Base-by-base conservation (phyloP, 2,888 invertebrate genomes). In the Cerceris ruficornis region DNA sequence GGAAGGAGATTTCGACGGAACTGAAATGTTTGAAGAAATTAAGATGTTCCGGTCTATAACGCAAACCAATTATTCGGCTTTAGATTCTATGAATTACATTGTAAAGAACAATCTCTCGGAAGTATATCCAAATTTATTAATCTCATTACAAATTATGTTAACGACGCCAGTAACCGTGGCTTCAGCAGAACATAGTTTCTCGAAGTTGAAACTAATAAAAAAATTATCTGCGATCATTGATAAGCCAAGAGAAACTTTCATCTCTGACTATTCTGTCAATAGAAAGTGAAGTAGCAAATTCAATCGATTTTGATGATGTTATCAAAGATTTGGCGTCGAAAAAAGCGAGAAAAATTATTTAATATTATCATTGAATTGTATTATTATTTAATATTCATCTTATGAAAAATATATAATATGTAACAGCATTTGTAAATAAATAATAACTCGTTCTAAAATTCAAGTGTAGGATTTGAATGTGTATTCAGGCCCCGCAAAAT, bases 311-410 rank as follows among this genome's bases (percentile, higher is more conserved):
- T 71, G 68, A 80, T 70, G 71, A 76, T 9, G 65, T 74, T 11
- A 80, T 75, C 43, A 75, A 71, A 69, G 69, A 80, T 77, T 80
- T 80, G 0, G 64, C 75, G 59, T 5, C 59, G 62, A 77, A 71
- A 73, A 71, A 66, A 61, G 69, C 69, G 65, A 77, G 74, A 77
- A 74, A 70, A 80, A 71, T 77, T 73, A 73, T 73, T 39, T 73
- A 69, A 80, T 73, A 73, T 70, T 70, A 65, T 69, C 65, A n/a
- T n/a, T n/a, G n/a, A n/a, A n/a, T n/a, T n/a, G n/a, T n/a, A n/a
- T n/a, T n/a, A 71, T 77, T 73, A 73, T 73, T 39, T 73, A 69
- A 80, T 73, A 73, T 70, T 70, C n/a, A n/a, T n/a, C n/a, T n/a
- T n/a, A 65, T 69, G 61, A n/a, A n/a, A n/a, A n/a, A n/a, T n/a